A percentile compares a stretch with the other conserved stretches of the same genome.
Conservation (phyloP, 2,797 vertebrate genomes). For the Epinephelus malabaricus region DNA sequence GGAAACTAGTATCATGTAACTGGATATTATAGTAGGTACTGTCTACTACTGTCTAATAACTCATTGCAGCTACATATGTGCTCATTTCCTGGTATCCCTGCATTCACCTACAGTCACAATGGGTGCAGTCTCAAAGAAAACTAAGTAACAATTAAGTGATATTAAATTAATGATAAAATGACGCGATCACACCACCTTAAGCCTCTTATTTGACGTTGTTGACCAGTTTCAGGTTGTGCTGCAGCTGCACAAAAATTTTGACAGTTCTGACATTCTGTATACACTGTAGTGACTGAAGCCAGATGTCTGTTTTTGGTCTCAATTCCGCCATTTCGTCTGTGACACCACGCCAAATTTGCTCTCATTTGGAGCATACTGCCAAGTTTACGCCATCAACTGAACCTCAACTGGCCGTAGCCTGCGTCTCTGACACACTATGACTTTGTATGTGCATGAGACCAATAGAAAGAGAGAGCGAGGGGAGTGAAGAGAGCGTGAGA, state of each 20-base stretch:
- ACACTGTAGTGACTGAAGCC: neutral
- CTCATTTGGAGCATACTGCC: slow-evolving; percentile 2
- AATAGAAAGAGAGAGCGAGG: slow-evolving; percentile 11
- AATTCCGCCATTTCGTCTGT: slow-evolving; percentile 1
- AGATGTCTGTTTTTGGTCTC: slow-evolving; percentile 30
- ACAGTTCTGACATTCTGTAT: slow-evolving; percentile 4
- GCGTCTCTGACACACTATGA: slow-evolving; percentile 8
- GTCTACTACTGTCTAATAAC: neutral
- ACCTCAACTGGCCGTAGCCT: slow-evolving; percentile 11
- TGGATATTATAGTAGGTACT: neutral
- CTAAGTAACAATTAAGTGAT: neutral
- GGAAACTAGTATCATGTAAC: neutral
- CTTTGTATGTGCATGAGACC: slow-evolving; percentile 26
- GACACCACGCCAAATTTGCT: neutral
- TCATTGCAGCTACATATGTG: neutral
- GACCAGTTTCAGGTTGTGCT: neutral
- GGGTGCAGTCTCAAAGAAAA: neutral
- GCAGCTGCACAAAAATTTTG: neutral
- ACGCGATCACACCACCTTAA: neutral
- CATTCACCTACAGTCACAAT: neutral
- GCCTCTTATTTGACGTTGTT: neutral
- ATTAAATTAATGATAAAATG: neutral
- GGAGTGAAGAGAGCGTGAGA: slow-evolving; percentile 25
- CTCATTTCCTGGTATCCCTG: neutral
- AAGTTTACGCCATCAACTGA: slow-evolving; percentile 10